Evolutionary conservation across 2,797 vertebrate species (phyloP).

Genomic region (Chiloscyllium punctatum): DNA sequence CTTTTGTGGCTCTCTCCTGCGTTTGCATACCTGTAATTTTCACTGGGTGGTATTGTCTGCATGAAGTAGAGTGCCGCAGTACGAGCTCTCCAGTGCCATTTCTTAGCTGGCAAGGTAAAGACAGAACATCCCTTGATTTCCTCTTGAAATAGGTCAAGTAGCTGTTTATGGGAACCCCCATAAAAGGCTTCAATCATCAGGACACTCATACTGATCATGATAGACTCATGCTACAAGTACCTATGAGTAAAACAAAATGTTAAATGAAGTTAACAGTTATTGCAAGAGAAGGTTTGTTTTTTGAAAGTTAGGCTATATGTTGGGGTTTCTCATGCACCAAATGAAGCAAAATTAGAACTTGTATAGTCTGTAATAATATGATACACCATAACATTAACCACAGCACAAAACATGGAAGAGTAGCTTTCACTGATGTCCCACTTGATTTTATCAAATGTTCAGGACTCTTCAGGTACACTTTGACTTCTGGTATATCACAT

Average conservation of each 20-base stretch:
- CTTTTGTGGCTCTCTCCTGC: neutral
- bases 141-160: conserved; percentile 74
- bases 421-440: neutral
- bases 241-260: conserved; percentile 28
- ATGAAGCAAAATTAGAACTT: neutral
- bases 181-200: conserved; percentile 85
- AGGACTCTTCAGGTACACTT: neutral
- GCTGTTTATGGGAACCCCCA: conserved; percentile 87
- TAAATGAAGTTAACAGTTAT: conserved; percentile 1
- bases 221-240: neutral
- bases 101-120: conserved; percentile 81
- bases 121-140: conserved; percentile 60
- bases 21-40: conserved; percentile 68
- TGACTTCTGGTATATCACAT: neutral
- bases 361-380: neutral
- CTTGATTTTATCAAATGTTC: neutral
- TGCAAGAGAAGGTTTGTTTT: neutral
- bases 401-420: neutral
- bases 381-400: neutral
- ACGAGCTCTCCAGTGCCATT: conserved; percentile 92
- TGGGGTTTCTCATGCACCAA: neutral
- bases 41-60: conserved; percentile 67
- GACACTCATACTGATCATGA: conserved; percentile 57
- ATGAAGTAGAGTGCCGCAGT: conserved; percentile 82
- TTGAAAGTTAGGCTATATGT: neutral